These are phyloP conservation scores for Sycophila sp. DNA, from an alignment of 1,140 invertebrate genomes.

Conservation along the genomic window DNA sequence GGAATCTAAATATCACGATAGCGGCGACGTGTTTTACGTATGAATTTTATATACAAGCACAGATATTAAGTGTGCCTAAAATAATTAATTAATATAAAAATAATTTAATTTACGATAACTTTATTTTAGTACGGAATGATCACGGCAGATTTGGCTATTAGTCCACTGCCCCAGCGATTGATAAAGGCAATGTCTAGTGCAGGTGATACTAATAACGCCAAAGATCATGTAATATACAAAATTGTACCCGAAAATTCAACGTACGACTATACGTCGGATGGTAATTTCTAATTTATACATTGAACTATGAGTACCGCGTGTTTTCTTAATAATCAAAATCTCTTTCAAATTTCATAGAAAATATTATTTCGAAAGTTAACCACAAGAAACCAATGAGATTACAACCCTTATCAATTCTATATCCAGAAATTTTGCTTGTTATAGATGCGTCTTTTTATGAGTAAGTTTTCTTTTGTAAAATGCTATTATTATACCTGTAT, in stretches of 20 bases:
- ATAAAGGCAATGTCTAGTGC: background rate
- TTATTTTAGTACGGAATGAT: conserved; percentile 27
- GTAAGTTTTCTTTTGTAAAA: conserved; percentile 1
- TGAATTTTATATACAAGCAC: background rate
- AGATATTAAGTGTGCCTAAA: background rate
- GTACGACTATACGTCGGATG: background rate
- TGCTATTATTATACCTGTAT: background rate
- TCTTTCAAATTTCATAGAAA: background rate
- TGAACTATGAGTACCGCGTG: no score
- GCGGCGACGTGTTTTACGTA: conserved; percentile 11
- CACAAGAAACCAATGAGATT: background rate
- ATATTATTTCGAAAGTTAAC: background rate
- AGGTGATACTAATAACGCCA: background rate
- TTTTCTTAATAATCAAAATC: background rate
- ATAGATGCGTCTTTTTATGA: conserved; percentile 35
- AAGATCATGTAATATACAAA: conserved; percentile 32
- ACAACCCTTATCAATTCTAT: conserved; percentile 2
- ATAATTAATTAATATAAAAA: background rate
- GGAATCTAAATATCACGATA: conserved; percentile 2
- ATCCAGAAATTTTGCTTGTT: conserved; percentile 39
- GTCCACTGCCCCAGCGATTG: conserved; percentile 22
- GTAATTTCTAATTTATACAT: background rate
- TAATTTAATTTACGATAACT: background rate
- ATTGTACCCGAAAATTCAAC: background rate
- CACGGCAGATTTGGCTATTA: conserved; percentile 24